Evolutionary conservation across 2,888 invertebrate species (phyloP).

Genomic region (Pocota personata): DNA sequence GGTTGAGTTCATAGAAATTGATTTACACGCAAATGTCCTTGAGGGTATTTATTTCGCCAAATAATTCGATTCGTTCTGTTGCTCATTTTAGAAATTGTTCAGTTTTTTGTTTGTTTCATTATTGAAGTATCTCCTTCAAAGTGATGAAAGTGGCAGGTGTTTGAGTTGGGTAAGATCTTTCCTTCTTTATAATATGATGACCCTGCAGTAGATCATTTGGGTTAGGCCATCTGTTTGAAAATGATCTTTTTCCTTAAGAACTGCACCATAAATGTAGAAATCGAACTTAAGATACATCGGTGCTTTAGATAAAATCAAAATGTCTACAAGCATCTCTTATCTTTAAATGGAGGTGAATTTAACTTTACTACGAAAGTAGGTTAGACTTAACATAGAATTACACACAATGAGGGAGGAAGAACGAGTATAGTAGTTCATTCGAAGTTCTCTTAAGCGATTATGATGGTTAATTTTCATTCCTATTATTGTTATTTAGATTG

Average conservation of each 20-base stretch:
- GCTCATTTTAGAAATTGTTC: background rate
- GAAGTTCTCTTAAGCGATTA: background rate
- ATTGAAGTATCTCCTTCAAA: background rate
- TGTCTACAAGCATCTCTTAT: background rate
- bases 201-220: background rate
- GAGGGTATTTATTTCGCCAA: background rate
- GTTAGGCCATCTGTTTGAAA: background rate
- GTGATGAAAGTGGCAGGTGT: constrained; percentile 34
- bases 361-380: background rate
- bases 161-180: background rate
- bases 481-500: constrained; percentile 5
- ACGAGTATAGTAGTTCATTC: background rate
- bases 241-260: background rate
- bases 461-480: background rate
- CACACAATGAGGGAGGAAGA: background rate
- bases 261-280: background rate
- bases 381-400: background rate
- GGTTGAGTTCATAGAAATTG: background rate
- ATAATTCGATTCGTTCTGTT: background rate
- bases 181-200: background rate
- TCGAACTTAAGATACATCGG: background rate
- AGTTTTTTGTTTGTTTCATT: background rate
- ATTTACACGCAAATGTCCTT: constrained; percentile 34
- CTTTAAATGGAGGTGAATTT: background rate
- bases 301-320: background rate